Evolutionary conservation across 2,797 vertebrate species (phyloP).

Genomic region (Halcyon badia): DNA sequence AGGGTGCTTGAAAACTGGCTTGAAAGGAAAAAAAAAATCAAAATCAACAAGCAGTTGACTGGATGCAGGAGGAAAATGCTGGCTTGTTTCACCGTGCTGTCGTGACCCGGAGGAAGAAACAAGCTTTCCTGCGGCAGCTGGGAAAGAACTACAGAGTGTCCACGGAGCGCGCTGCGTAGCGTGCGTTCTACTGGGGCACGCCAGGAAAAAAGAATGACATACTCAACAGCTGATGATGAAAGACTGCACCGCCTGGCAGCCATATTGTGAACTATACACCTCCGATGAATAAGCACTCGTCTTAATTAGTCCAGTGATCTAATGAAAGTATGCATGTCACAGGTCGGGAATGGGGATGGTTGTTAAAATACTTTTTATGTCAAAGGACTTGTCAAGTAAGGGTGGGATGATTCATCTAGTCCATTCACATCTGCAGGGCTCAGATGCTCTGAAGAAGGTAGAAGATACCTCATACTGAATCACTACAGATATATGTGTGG

Average conservation of each 20-base stretch:
- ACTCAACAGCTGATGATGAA: background rate
- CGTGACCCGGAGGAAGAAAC: background rate
- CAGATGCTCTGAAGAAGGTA: background rate
- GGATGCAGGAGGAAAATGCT: slow-evolving; percentile 1
- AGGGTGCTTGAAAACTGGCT: slow-evolving; percentile 7
- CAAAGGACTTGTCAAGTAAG: background rate
- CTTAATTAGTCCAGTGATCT: background rate
- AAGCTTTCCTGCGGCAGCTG: background rate
- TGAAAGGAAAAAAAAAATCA: background rate
- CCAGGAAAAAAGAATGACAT: background rate
- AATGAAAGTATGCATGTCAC: background rate
- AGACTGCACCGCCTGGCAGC: background rate
- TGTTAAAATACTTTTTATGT: background rate
- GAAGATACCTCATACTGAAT: background rate
- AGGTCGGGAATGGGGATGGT: background rate
- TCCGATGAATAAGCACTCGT: background rate
- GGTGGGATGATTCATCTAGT: background rate
- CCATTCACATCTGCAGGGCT: background rate
- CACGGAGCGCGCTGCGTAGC: background rate
- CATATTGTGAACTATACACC: background rate
- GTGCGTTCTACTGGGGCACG: background rate
- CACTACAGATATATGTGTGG: background rate
- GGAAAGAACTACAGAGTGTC: background rate
- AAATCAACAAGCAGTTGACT: background rate
- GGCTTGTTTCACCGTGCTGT: background rate